Percentiles rank a stretch among this genome's conserved stretches.
Conservation (phyloP, 2,888 invertebrate genomes). For the Aleiodes testaceus region DNA sequence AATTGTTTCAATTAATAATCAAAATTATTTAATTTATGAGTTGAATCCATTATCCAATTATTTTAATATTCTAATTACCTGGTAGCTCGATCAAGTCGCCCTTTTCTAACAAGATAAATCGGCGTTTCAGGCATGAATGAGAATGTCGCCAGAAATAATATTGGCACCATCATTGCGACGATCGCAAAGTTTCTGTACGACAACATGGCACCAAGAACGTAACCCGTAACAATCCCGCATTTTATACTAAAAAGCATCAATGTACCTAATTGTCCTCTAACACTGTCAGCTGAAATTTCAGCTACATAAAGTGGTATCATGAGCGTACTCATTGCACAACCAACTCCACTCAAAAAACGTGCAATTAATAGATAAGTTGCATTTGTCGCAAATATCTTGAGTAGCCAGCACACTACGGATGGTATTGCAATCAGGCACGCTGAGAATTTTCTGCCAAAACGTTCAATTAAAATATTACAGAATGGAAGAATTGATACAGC, state of each 20-base stretch:
- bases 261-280: slow-evolving; percentile 76
- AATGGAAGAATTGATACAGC: slow-evolving; percentile 39
- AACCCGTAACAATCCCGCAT: slow-evolving; percentile 71
- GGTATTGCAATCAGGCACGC: slow-evolving; percentile 1
- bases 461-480: neutral
- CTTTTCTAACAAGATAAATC: slow-evolving; percentile 68
- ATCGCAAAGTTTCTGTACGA: slow-evolving; percentile 73
- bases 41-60: too few relatives aligned
- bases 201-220: slow-evolving; percentile 71
- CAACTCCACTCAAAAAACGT: neutral
- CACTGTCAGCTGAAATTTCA: slow-evolving; percentile 45
- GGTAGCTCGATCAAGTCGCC: slow-evolving; percentile 67
- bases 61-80: slow-evolving; percentile 53
- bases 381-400: slow-evolving; percentile 2
- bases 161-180: slow-evolving; percentile 69
- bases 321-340: neutral
- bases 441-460: slow-evolving; percentile 1
- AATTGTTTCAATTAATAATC: neutral
- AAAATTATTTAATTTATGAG: too few relatives aligned
- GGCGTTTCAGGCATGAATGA: slow-evolving; percentile 77
- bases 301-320: slow-evolving; percentile 11
- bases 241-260: slow-evolving; percentile 74
- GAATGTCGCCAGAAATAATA: slow-evolving; percentile 71
- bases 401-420: neutral
- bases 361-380: neutral